Conservation (phyloP, 2,888 invertebrate species). For the Oasisia sp. region DNA sequence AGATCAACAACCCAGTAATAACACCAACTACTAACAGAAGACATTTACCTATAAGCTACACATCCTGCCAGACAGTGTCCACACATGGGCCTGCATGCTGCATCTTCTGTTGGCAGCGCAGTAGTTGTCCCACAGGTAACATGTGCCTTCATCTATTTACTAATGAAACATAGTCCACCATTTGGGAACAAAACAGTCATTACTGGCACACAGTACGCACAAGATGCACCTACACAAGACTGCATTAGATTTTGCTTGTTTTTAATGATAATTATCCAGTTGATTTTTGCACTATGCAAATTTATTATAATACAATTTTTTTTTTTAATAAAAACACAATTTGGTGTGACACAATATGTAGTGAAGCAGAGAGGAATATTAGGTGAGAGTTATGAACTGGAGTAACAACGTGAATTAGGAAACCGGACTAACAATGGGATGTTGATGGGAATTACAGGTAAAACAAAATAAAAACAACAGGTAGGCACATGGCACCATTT, state of each 20-base stretch:
- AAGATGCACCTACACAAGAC: background rate
- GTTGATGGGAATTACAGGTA: too few relatives aligned
- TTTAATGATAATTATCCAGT: background rate
- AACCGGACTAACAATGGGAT: too few relatives aligned
- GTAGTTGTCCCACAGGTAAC: background rate
- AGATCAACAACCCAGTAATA: background rate
- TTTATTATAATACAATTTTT: background rate
- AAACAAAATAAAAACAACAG: background rate
- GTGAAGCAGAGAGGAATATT: background rate
- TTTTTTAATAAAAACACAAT: background rate
- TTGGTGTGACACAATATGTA: background rate
- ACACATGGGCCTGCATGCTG: background rate
- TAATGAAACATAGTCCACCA: background rate
- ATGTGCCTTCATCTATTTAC: background rate
- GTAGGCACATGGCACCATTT: background rate
- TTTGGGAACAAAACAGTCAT: background rate
- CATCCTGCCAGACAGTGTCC: background rate
- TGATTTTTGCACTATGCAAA: background rate
- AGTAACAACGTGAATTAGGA: too few relatives aligned
- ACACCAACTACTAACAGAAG: background rate
- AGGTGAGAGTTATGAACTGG: background rate
- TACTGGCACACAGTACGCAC: background rate
- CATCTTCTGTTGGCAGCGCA: background rate
- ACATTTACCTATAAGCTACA: background rate
- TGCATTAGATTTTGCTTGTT: background rate